Conservation (phyloP, 2,113 vertebrate species). For the Grus americana region DNA sequence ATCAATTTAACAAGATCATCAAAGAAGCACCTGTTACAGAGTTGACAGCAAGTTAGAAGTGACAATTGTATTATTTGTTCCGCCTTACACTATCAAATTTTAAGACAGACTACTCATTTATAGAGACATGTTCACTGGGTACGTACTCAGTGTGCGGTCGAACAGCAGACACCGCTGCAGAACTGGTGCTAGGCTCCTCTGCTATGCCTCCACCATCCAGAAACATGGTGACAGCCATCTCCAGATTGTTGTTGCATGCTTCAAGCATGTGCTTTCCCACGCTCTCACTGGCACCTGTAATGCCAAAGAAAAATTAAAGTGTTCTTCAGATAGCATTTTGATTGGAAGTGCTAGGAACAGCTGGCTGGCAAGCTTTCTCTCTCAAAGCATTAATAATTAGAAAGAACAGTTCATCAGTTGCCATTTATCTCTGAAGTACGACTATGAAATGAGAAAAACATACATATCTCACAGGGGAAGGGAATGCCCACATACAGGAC, state of each 20-base stretch:
- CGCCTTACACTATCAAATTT: neutral
- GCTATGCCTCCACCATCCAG: constrained; percentile 93
- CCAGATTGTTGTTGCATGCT: constrained; percentile 96
- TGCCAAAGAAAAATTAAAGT: neutral
- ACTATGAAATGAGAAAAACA: neutral
- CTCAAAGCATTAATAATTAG: neutral
- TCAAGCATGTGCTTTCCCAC: constrained; percentile 97
- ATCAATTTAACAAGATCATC: neutral
- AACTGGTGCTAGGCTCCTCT: constrained; percentile 97
- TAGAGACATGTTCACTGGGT: fast-evolving
- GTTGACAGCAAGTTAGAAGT: neutral
- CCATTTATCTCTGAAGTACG: neutral
- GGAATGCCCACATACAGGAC: neutral
- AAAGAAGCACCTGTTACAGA: neutral
- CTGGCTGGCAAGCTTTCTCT: neutral
- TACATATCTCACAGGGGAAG: neutral
- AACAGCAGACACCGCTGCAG: constrained; percentile 85
- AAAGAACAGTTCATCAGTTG: neutral
- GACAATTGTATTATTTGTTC: neutral
- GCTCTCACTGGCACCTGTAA: constrained; percentile 93
- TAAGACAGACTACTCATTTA: neutral
- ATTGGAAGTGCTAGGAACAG: neutral
- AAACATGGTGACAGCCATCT: constrained; percentile 99
- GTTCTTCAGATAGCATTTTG: neutral
- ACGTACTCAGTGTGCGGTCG: constrained; percentile 88